Base-by-base conservation (phyloP, 2,888 invertebrate species). In the Shargacucullia verbasci region DNA sequence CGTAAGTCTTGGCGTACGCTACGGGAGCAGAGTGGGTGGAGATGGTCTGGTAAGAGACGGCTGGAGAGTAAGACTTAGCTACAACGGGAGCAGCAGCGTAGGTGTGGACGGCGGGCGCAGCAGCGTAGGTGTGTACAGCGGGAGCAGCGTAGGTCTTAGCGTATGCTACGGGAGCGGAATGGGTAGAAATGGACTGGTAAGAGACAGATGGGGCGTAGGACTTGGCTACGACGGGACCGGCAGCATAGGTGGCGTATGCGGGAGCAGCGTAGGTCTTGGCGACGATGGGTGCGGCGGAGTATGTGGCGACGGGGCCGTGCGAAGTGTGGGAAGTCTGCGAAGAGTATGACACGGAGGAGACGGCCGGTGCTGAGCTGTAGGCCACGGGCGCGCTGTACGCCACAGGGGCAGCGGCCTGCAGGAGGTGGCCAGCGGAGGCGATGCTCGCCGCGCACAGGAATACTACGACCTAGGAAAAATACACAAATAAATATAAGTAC, bases 401-500 rank as follows among this genome's bases (percentile, higher is more conserved):
- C 25, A 88, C 78, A 1, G 86, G 87, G 0, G 53, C 70, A 33
- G 87, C 90, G 25, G 85, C 88, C 59, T 92, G 90, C 15, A 90
- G 83, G 13, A 95, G 82, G 75, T 94, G 83, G 67, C 96, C 96
- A 55, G 96, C 96, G 81, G 94, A 94, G 79, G 95, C 95, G 68
- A 94, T 91, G 76, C 95, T 95, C 87, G 95, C 93, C 77, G 94
- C 89, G 83, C 95, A 94, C 81, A 94, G 89, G 80, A 96, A 86
- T 53, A 95, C 85, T 71, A 95, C 81, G 70, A 95, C 88, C 95
- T 92, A 76, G 38, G 67, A 63, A n/a, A 44, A 38, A 44, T 0
- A 43, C 8, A 56, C n/a, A 34, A 33, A 47, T 41, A n/a, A 40
- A n/a, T 14, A 37, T 4, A n/a, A n/a, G n/a, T n/a, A 29, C 12